Base-by-base conservation (phyloP, 1,140 invertebrate genomes). In the Drosophila miranda region DNA sequence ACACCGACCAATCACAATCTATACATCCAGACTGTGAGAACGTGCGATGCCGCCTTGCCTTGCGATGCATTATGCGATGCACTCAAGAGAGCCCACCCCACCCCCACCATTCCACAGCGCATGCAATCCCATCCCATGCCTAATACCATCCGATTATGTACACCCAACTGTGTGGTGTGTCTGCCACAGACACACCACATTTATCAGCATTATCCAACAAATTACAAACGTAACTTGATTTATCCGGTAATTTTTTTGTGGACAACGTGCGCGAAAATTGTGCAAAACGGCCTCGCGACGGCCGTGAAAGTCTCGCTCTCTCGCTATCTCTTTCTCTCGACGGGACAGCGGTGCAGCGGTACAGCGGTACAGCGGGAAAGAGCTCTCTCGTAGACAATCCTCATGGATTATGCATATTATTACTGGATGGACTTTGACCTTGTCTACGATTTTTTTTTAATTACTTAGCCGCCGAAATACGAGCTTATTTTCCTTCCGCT, bases 211-310 rank as follows among this genome's bases (percentile, higher is more conserved):
- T 90, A 90, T 86, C 88, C 74, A 89, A 90, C 88, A 86, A 90
- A 90, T 90, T 89, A 90, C 80, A 86, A 80, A 72, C 88, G 78
- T 90, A 90, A 90, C 88, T 90, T 90, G 88, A 90, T 90, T 90
- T 90, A 88, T 90, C 88, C 88, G 88, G 88, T 88, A 79, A 88
- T 90, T 90, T 90, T 73, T 66, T 56, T 46, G 67, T 64, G 52
- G 44, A 19, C 41, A 50, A 46, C 72, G 60, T 58, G 66, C 58
- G 73, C 60, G 51, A 62, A 76, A 74, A 68, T 67, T 75, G 34
- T 70, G 73, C 63, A 51, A 46, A 34, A 28, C 42, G 53, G 44
- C 46, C 56, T 59, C 75, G 60, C 63, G 45, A 69, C 59, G 71
- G 67, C 81, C 80, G 59, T 84, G 76, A 89, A 83, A 84, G 79